Evolutionary conservation across 2,888 invertebrate species (phyloP), one percentile per base, ranked within the genome.

Genomic region (Cerastis leucographa): DNA sequence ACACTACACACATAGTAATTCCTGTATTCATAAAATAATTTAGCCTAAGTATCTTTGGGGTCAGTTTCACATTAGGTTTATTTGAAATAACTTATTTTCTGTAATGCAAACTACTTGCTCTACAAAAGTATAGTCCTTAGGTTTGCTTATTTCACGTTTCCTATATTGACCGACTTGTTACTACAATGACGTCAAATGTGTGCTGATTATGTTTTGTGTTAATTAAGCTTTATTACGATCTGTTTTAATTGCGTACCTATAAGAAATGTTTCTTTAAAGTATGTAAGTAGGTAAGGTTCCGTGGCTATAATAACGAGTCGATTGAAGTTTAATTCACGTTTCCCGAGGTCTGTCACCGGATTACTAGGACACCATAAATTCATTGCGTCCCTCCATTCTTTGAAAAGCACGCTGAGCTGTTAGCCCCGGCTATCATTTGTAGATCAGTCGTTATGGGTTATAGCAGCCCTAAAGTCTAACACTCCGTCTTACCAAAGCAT

Each of bases 151-250:
- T 78, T 14, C n/a, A 72, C 74, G 54, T 77, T 84, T 84, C 81
- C 78, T 81, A 61, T 84, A 84, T 80, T 84, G 84, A 86, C 84
- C 84, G 80, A 84, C 69, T 76, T 83, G 51, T 73, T 44, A 29
- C 29, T 51, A 61, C 29, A 35, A 22, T 87, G 85, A 85, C 85
- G 85, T 87, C 85, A 81, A 74, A 65, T 49, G 67, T 75, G 59
- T 86, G 69, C 75, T 67, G 84, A 76, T 73, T 76, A 40, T 70
- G 73, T 71, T 51, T 74, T 70, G 42, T 80, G 75, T 84, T 70
- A 73, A 54, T 73, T 74, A 83, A 83, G 82, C 65, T 73, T 69
- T 74, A 72, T 83, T 67, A 44, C 46, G 65, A 46, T 74, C 40
- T 78, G 65, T 68, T 69, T 70, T 71, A 64, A 54, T 68, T 81